Percentiles rank a stretch among this genome's conserved stretches.
Evolutionary conservation across 2,113 vertebrate genomes (phyloP).

Genomic region (Dasyornis broadbenti): DNA sequence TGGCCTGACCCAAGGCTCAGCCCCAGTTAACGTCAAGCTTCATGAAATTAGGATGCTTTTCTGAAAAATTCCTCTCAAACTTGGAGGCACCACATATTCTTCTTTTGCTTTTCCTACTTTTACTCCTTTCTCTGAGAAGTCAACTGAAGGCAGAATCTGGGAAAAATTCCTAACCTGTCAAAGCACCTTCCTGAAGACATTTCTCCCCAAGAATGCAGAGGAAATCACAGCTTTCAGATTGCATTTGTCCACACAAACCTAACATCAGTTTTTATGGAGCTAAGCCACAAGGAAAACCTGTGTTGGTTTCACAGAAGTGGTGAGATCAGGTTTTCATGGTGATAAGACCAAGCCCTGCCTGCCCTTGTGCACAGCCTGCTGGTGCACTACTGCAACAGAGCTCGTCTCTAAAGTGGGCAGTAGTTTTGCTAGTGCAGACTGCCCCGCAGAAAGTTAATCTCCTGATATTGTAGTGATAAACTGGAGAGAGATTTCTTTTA

Average conservation of each 20-base stretch:
- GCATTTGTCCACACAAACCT: background rate
- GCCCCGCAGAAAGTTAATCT: background rate
- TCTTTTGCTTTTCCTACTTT: background rate
- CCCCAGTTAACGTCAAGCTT: background rate
- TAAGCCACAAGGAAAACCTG: background rate
- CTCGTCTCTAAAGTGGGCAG: background rate
- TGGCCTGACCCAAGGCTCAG: background rate
- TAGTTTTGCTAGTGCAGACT: background rate
- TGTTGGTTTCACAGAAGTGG: background rate
- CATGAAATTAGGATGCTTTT: background rate
- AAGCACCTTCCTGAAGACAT: background rate
- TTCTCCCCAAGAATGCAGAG: background rate
- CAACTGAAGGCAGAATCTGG: background rate
- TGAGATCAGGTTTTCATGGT: background rate
- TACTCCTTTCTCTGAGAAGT: background rate
- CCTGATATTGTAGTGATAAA: background rate
- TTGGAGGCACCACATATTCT: background rate
- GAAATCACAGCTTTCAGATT: background rate
- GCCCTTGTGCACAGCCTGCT: background rate
- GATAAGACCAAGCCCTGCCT: background rate
- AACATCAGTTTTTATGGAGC: background rate
- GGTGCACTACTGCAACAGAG: background rate
- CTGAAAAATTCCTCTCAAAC: background rate
- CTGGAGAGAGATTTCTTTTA: background rate
- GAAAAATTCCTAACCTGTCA: constrained; percentile 3